Evolutionary conservation across 2,888 invertebrate species (phyloP).

Genomic region (Seira musarum): DNA sequence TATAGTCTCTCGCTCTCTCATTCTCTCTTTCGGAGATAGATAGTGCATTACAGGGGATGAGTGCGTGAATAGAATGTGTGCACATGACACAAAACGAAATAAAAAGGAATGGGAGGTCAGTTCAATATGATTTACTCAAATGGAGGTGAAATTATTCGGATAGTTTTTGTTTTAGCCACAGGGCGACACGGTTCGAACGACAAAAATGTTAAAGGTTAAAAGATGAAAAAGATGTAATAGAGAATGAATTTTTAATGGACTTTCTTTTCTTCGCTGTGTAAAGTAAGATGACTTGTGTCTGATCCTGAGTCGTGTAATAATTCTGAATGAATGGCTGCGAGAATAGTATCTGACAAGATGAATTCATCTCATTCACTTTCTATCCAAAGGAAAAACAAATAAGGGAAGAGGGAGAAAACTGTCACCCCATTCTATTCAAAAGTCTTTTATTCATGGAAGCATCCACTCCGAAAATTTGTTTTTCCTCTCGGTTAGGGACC

Average conservation of each 20-base stretch:
- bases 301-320: neutral
- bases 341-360: neutral
- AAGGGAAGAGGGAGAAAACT: neutral
- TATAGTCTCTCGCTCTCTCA: too few relatives aligned
- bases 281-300: neutral
- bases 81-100: too few relatives aligned
- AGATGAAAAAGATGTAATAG: neutral
- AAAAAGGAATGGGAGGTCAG: too few relatives aligned
- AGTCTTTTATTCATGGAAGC: constrained; percentile 1
- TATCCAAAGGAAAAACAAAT: neutral
- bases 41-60: too few relatives aligned
- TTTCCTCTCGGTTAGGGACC: neutral
- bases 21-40: too few relatives aligned
- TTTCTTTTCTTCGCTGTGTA: neutral
- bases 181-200: too few relatives aligned
- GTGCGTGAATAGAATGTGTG: too few relatives aligned
- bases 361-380: constrained; percentile 13
- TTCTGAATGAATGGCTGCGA: neutral
- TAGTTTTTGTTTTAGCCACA: too few relatives aligned
- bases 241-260: constrained; percentile 7
- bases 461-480: neutral
- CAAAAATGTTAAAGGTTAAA: neutral
- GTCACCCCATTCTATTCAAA: neutral
- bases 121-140: too few relatives aligned
- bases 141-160: too few relatives aligned